Conservation (phyloP, 2,888 invertebrate genomes). For the Camponotus fellah region DNA sequence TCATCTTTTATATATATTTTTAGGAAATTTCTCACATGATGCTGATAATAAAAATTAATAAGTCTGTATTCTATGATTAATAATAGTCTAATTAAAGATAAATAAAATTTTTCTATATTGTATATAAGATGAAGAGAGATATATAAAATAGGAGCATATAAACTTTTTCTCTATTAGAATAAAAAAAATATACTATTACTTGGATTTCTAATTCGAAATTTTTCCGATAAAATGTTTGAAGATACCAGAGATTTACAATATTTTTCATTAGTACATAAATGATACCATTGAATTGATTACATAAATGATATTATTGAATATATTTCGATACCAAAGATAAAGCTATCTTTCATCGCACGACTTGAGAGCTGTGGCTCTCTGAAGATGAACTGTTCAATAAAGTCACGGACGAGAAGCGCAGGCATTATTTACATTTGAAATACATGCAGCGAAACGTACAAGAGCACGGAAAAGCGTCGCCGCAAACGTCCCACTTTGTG, state of each 20-base stretch:
- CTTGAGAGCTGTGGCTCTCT: constrained; percentile 12
- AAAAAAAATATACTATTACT: not conserved
- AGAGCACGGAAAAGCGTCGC: constrained; percentile 49
- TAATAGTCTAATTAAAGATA: no score
- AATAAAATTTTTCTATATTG: no score
- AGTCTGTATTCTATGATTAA: no score
- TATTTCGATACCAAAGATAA: not conserved
- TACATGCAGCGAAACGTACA: constrained; percentile 12
- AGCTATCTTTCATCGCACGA: constrained; percentile 10
- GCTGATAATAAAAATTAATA: no score
- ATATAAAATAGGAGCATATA: not conserved
- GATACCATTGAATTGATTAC: not conserved
- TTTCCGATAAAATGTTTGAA: not conserved
- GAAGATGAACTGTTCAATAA: constrained; percentile 6
- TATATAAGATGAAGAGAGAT: not conserved
- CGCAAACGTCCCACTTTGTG: constrained; percentile 68
- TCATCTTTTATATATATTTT: no score
- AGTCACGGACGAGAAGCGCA: not conserved
- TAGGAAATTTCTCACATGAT: no score
- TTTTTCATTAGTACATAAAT: not conserved
- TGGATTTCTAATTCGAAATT: constrained; percentile 2
- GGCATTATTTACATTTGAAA: constrained; percentile 49
- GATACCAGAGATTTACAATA: not conserved
- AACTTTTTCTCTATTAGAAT: not conserved
- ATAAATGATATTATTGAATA: not conserved